A percentile compares a stretch with the other conserved stretches of the same genome.
phyloP scores from a whole-genome alignment of 2,797 vertebrate genomes.

The Pipistrellus pipistrellus region DNA sequence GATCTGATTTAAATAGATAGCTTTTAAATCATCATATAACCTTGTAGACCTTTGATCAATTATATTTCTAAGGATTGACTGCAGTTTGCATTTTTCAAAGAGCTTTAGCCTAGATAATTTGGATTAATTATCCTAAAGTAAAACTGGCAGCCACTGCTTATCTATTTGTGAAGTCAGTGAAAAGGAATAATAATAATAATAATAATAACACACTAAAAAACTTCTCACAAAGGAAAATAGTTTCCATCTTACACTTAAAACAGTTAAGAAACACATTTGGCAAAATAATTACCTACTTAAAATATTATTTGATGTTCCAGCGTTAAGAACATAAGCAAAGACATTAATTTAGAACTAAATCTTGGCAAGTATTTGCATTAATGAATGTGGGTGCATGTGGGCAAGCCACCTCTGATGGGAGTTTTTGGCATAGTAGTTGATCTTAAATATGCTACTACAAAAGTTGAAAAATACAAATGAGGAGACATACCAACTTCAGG shows the following conservation, averaged over 20 bases:
- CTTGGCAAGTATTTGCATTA: conserved; percentile 27
- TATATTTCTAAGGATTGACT: conserved; percentile 60
- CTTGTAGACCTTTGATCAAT: conserved; percentile 62
- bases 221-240: not conserved
- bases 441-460: not conserved
- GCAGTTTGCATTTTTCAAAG: conserved; percentile 67
- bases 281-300: conserved; percentile 50
- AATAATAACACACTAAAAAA: not conserved
- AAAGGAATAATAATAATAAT: not conserved
- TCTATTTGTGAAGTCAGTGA: conserved; percentile 62
- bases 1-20: conserved; percentile 47
- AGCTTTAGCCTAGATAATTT: conserved; percentile 68
- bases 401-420: not conserved
- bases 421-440: not conserved
- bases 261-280: conserved; percentile 34
- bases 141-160: conserved; percentile 69
- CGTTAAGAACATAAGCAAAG: conserved; percentile 32
- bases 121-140: conserved; percentile 72
- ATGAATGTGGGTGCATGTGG: not conserved
- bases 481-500: not conserved
- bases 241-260: conserved; percentile 53
- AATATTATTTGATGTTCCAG: conserved; percentile 13
- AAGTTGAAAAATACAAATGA: not conserved
- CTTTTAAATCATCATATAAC: conserved; percentile 31
- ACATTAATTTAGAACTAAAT: conserved; percentile 46